These are phyloP conservation scores for Calameuta pallipes DNA, from an alignment of 2,888 invertebrate genomes.

Conservation along the genomic window DNA sequence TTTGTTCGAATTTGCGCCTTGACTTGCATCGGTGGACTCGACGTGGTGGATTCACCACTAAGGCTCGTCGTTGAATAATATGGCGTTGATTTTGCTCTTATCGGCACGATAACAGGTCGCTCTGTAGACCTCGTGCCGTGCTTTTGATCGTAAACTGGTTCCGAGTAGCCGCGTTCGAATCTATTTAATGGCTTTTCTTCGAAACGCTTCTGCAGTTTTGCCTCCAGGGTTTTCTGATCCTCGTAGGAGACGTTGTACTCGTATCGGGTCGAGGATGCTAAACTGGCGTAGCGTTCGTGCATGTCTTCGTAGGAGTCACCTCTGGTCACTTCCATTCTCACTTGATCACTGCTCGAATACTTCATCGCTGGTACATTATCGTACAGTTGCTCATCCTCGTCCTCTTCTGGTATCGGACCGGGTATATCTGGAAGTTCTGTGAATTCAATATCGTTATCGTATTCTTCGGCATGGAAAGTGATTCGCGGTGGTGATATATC, in stretches of 20 bases:
- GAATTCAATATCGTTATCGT: conserved; percentile 44
- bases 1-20: conserved; percentile 62
- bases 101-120: conserved; percentile 68
- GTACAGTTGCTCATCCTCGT: conserved; percentile 56
- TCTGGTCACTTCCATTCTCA: conserved; percentile 54
- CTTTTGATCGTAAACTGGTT: conserved; percentile 46
- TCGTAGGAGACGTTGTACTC: conserved; percentile 59
- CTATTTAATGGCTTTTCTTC: conserved; percentile 21
- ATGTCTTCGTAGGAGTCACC: conserved; percentile 61
- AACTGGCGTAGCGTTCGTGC: conserved; percentile 58
- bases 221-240: conserved; percentile 33
- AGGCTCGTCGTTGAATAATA: conserved; percentile 69
- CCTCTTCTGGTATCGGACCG: conserved; percentile 58
- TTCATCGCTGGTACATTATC: conserved; percentile 63
- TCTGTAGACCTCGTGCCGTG: conserved; percentile 68
- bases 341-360: conserved; percentile 52
- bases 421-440: conserved; percentile 45
- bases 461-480: conserved; percentile 48
- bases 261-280: conserved; percentile 46
- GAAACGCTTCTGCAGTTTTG: conserved; percentile 29
- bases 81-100: conserved; percentile 58
- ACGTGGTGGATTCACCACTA: conserved; percentile 73
- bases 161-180: conserved; percentile 49
- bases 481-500: conserved; percentile 58
- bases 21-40: conserved; percentile 62